Evolutionary conservation across 2,888 invertebrate species (phyloP).

Genomic region (Drosophila nigricruria): DNA sequence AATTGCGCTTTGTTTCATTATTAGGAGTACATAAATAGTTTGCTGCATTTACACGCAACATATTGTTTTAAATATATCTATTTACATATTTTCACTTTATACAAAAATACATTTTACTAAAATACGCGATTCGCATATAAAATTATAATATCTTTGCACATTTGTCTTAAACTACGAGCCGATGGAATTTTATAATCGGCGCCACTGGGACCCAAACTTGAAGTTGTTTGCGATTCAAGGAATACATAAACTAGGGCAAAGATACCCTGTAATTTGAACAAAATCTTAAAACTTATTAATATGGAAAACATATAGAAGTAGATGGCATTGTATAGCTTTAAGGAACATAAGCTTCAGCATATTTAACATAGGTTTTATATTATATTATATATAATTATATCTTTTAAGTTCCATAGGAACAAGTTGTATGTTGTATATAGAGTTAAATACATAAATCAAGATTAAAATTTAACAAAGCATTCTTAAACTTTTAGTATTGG

Average conservation of each 20-base stretch:
- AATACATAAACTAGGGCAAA: not conserved
- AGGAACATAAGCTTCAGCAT: slow-evolving; percentile 1
- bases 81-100: slow-evolving; percentile 59
- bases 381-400: not conserved
- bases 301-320: not conserved
- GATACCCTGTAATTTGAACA: not conserved
- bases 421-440: not conserved
- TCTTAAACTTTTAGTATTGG: not conserved
- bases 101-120: slow-evolving; percentile 81
- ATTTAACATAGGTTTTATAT: not conserved
- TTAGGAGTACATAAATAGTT: slow-evolving; percentile 52
- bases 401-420: slow-evolving; percentile 7
- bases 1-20: slow-evolving; percentile 54
- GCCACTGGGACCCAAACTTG: slow-evolving; percentile 50
- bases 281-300: not conserved
- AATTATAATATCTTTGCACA: slow-evolving; percentile 65
- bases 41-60: slow-evolving; percentile 38
- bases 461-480: not conserved
- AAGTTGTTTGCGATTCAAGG: not conserved
- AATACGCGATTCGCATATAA: slow-evolving; percentile 70
- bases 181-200: slow-evolving; percentile 36
- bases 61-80: slow-evolving; percentile 21
- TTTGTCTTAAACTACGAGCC: slow-evolving; percentile 45
- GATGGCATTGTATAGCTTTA: not conserved
- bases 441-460: not conserved